These are phyloP conservation scores for Auanema sp. DNA, from an alignment of 2,888 invertebrate species.

Conservation along the genomic window DNA sequence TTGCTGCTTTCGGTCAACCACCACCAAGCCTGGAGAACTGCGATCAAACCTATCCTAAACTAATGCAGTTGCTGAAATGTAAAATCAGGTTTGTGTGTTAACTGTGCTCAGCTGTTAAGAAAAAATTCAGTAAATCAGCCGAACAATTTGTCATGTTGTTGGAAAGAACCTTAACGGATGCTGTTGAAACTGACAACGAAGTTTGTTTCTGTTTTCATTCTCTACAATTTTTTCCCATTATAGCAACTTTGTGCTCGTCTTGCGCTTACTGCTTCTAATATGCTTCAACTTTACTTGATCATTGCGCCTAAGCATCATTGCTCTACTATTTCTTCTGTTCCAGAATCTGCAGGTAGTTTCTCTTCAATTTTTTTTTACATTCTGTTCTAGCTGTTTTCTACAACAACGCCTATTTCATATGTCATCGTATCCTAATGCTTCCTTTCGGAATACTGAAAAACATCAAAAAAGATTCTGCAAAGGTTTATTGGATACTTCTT, in stretches of 20 bases:
- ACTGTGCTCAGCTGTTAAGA: no score
- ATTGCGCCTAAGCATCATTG: constrained; percentile 50
- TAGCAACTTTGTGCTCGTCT: constrained; percentile 29
- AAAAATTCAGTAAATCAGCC: constrained; percentile 43
- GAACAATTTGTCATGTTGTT: constrained; percentile 45
- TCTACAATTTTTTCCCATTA: no score
- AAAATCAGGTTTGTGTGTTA: constrained; percentile 31
- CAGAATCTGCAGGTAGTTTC: constrained; percentile 47
- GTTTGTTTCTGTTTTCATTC: no score
- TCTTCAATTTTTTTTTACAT: background rate
- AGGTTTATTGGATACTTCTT: background rate
- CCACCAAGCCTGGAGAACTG: background rate
- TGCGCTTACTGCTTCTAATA: constrained; percentile 51
- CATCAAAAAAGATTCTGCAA: background rate
- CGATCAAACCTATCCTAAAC: constrained; percentile 34
- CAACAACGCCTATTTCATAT: constrained; percentile 59
- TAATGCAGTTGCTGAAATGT: constrained; percentile 39
- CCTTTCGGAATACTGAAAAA: constrained; percentile 21
- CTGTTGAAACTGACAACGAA: constrained; percentile 40
- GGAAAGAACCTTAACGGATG: constrained; percentile 39
- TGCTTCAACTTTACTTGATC: constrained; percentile 52
- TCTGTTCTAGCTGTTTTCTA: constrained; percentile 49
- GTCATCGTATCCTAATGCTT: constrained; percentile 48
- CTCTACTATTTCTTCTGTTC: constrained; percentile 49
- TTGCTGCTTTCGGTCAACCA: constrained; percentile 1